Base-by-base conservation (phyloP, 2,797 vertebrate species). In the Cheirogaleus major region DNA sequence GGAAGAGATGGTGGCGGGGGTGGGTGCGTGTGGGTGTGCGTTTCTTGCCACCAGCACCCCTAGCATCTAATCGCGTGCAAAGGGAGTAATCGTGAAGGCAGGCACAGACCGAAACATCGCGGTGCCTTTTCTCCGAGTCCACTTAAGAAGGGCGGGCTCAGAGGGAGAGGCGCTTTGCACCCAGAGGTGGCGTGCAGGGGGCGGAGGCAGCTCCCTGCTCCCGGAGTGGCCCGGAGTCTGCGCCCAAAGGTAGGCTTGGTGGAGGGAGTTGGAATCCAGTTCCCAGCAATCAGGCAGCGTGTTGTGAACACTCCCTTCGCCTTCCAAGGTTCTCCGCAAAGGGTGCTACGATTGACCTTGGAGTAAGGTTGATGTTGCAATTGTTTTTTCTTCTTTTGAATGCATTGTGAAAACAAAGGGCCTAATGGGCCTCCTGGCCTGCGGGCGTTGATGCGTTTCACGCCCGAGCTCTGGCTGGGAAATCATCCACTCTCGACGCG, bases 201-300 rank as follows among this genome's bases (percentile, higher is more conserved):
- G 32, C 98, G 92, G 32, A 5, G 43, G 22, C 32, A 7, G 57
- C 23, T 27, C 43, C 41, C 25, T 0, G 1, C 13, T 38, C 2
- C 2, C 10, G 0, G 14, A 98, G 98, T 98, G 98, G 98, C 98
- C 22, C 98, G 96, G 93, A 97, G 97, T 98, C 94, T 96, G 96
- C 96, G 89, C 97, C 92, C 93, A 98, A 98, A 99, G 98, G 98
- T 98, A 98, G 98, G 98, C 98, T 98, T 97, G 93, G 98, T 95
- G 97, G 96, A 97, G 96, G 96, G 84, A 89, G 90, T 92, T 69
- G 95, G 96, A 96, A 93, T 90, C 85, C 41, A 50, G 48, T 97
- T 96, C 95, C 88, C 55, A 38, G 90, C 43, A 14, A 15, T n/a
- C 76, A 13, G 1, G 32, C 10, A 20, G 30, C 38, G 43, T 32